Base-by-base conservation (phyloP, 2,888 invertebrate species). In the Stratiomys singularior region DNA sequence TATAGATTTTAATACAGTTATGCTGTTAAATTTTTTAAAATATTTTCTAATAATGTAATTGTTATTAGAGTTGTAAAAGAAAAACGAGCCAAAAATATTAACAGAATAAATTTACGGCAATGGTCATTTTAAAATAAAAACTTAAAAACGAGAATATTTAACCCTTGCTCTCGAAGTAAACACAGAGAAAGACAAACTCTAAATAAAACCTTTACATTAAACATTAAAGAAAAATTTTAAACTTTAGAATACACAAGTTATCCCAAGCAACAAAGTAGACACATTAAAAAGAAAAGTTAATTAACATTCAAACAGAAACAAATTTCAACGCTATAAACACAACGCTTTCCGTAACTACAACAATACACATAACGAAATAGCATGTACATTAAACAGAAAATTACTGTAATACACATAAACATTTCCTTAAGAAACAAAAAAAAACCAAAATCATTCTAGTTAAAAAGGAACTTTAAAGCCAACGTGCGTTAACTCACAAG, bases 1-100 rank as follows among this genome's bases (percentile, higher is more conserved):
- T 74, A 74, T 58, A 60, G 74, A 74, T 74, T 74, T 74, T 74
- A 74, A 74, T 74, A 74, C 74, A 74, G 60, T 58, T 44, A 60
- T 37, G 37, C 60, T 58, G 74, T 74, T 74, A 60, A 58, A 30
- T 74, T 74, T 74, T 74, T 74, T 58, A 44, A 74, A 58, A 37
- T 52, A 74, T 74, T 74, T 74, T 74, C 21, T 74, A 74, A 58
- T n/a, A 74, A 58, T 11, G 25, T 13, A 72, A 46, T 69, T 69
- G 69, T 74, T 74, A 74, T 74, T 74, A 60, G 44, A 28, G 37
- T 74, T 74, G 25, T 60, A 37, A 58, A 28, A 21, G 44, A 67
- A 67, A 67, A 37, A 52, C 15, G 18, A 52, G 52, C 37, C 37
- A 52, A 52, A 52, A 52, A n/a, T 52, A 52, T 52, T 52, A 52